Evolutionary conservation across 1,140 invertebrate genomes (phyloP), one percentile per base, ranked within the genome.

Genomic region (Propsilocerus akamusi): DNA sequence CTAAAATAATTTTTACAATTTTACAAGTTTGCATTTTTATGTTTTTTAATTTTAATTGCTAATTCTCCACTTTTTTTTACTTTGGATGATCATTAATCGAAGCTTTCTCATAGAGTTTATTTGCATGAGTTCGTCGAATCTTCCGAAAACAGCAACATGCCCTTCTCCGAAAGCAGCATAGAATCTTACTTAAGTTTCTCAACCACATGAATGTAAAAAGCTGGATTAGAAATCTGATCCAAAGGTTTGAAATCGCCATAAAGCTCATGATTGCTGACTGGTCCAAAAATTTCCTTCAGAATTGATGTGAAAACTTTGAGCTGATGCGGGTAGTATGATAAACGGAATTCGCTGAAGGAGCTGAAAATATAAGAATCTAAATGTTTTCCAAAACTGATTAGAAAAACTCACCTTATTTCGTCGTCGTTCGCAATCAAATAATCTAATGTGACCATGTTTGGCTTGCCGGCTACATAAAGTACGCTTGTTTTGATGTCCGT

Each of bases 311-410:
- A 91, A 2, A 69, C 65, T 8, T 76, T 68, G 48, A 90, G 62
- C 41, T 73, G 74, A 57, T 91, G 86, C 5, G 87, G 87, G 67
- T 86, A 89, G 60, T 90, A 92, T 5, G 84, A 87, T 12, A 91
- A 65, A 11, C 86, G 74, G 66, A 91, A 92, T 58, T 86, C 77
- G 58, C 78, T 86, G 60, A 52, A 73, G 72, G 55, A 46, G 58
- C 51, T 56, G 49, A 56, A 56, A 53, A 37, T 25, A 50, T 37
- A 2, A 53, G 25, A 47, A 26, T 25, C 11, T 10, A 51, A 12
- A 49, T 47, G 17, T 22, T 48, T 26, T n/a, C 4, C 6, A 8
- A 26, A 51, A 53, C 1, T 52, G 56, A 48, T 52, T 57, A 7
- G 52, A 54, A 22, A 51, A 53, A 4, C 53, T n/a, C 30, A 3